Conservation (phyloP, 2,113 vertebrate species). For the Falcunculus frontatus region DNA sequence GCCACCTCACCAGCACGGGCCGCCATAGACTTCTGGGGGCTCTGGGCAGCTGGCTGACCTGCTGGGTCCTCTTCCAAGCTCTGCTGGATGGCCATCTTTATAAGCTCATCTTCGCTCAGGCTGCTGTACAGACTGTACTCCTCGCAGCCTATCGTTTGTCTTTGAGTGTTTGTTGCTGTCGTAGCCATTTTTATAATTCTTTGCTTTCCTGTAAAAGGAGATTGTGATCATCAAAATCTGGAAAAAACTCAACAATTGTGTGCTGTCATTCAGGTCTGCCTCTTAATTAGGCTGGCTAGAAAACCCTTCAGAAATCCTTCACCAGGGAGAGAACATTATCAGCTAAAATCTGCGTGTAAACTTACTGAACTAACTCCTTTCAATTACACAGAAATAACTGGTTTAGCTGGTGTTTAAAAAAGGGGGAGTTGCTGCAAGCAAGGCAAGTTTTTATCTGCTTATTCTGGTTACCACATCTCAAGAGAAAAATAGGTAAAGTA, state of each 20-base stretch:
- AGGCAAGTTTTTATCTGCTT: neutral
- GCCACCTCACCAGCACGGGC: neutral
- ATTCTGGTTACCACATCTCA: neutral
- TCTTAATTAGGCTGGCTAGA: neutral
- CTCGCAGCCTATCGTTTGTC: constrained; percentile 65
- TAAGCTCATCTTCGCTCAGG: constrained; percentile 87
- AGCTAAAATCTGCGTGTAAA: neutral
- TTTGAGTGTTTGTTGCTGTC: constrained; percentile 8
- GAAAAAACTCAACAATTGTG: neutral
- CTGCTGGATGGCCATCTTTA: constrained; percentile 89
- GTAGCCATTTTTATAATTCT: constrained; percentile 56
- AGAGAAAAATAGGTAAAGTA: neutral
- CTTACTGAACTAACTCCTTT: neutral
- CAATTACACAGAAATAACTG: neutral
- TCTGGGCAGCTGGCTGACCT: constrained; percentile 9
- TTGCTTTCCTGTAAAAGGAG: neutral
- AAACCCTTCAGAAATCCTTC: neutral
- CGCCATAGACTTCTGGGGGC: constrained; percentile 30
- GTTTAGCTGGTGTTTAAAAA: neutral
- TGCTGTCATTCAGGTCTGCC: neutral
- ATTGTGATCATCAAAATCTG: neutral
- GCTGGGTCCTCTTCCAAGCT: constrained; percentile 75
- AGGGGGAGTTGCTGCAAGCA: neutral
- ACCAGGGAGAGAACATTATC: neutral
- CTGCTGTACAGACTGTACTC: constrained; percentile 89